Conservation (phyloP, 2,797 vertebrate genomes). For the Melanogrammus aeglefinus region DNA sequence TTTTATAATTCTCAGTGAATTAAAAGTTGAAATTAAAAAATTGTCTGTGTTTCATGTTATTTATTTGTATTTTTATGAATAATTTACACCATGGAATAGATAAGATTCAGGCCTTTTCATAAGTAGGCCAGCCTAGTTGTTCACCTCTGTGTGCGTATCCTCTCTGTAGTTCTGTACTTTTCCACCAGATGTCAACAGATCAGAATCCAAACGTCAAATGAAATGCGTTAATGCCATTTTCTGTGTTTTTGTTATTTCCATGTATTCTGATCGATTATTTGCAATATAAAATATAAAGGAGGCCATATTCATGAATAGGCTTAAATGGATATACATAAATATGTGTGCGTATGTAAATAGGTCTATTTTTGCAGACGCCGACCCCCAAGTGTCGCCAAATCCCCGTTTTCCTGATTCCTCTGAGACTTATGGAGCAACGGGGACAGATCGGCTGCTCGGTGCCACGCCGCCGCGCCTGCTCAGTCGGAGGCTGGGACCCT, state of each 20-base stretch:
- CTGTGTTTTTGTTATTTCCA: not conserved
- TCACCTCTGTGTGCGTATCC: not conserved
- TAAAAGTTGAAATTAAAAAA: not conserved
- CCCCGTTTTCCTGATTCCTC: not conserved
- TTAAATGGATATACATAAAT: not conserved
- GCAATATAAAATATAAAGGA: not conserved
- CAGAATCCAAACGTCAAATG: not conserved
- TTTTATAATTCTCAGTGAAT: not conserved
- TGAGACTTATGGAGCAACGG: too few species aligned
- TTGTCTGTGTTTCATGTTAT: not conserved
- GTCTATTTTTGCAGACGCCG: not conserved
- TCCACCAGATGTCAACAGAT: not conserved
- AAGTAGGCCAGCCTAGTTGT: not conserved
- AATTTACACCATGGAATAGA: too few species aligned
- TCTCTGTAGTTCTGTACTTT: not conserved
- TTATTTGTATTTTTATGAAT: not conserved
- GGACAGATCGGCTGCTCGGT: constrained; percentile 23
- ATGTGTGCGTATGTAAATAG: not conserved
- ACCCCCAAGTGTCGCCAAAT: not conserved
- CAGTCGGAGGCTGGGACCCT: constrained; percentile 21
- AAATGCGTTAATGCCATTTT: not conserved
- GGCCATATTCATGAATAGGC: not conserved
- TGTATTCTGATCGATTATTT: not conserved
- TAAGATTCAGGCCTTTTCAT: not conserved
- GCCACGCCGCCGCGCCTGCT: constrained; percentile 57